These are phyloP conservation scores for Drosophila grimshawi DNA, from an alignment of 1,140 invertebrate genomes.

Conservation along the genomic window DNA sequence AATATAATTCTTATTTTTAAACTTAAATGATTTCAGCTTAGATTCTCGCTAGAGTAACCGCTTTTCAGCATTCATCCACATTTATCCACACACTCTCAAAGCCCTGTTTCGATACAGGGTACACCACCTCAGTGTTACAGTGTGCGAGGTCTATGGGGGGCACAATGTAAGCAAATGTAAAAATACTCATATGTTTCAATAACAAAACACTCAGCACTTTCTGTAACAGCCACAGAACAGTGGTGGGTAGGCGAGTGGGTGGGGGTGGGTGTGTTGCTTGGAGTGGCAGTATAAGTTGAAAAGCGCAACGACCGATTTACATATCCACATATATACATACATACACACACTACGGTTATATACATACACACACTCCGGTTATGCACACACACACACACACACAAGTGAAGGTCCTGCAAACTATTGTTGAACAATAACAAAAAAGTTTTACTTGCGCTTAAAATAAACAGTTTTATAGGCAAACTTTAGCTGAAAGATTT, in stretches of 20 bases:
- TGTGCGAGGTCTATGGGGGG: not conserved
- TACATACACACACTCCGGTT: conserved; percentile 8
- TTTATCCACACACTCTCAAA: not conserved
- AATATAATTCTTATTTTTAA: too few species aligned
- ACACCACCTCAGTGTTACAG: conserved; percentile 32
- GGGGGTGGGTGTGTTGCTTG: not conserved
- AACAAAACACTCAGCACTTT: conserved; percentile 80
- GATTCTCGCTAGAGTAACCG: too few species aligned
- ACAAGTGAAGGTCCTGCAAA: conserved; percentile 19
- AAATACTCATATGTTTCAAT: conserved; percentile 76
- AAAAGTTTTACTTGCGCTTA: conserved; percentile 47
- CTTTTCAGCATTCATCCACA: too few species aligned
- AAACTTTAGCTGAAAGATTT: conserved; percentile 60
- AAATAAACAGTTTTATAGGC: conserved; percentile 48
- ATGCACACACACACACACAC: conserved; percentile 28
- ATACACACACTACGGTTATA: conserved; percentile 14
- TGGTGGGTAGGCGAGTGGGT: not conserved
- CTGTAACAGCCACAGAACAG: conserved; percentile 33
- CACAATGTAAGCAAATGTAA: conserved; percentile 60
- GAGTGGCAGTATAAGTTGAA: conserved; percentile 41
- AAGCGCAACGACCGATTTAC: conserved; percentile 75
- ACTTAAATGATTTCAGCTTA: too few species aligned
- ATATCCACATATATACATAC: conserved; percentile 62
- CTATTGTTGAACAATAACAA: conserved; percentile 38
- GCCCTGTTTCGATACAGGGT: conserved; percentile 4